These are phyloP conservation scores for Turritopsis dohrnii DNA, from an alignment of 30 jellyfish, hydroid and myxozoan species.

Conservation along the genomic window DNA sequence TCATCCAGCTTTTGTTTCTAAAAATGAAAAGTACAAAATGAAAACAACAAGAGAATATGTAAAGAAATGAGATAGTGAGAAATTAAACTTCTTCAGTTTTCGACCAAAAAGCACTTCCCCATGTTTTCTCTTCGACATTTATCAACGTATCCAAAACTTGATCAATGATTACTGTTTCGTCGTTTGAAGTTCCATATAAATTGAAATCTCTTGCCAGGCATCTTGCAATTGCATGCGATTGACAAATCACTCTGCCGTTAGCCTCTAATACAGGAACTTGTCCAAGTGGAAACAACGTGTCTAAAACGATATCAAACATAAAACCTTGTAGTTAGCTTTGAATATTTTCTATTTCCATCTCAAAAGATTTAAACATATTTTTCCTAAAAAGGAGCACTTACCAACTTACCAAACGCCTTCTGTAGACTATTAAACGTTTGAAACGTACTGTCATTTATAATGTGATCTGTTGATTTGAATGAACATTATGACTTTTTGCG, in stretches of 20 bases:
- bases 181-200: constrained; percentile 24
- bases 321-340: no score
- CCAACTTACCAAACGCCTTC: no score
- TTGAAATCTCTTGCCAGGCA: constrained; percentile 51
- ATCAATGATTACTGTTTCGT: constrained; percentile 29
- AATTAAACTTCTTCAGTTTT: constrained; percentile 8
- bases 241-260: constrained; percentile 42
- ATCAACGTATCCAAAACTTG: constrained; percentile 7
- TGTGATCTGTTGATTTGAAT: no score
- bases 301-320: no score
- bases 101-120: neutral
- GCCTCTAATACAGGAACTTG: constrained; percentile 47
- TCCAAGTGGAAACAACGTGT: no score
- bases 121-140: neutral
- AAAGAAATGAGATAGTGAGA: no score
- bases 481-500: no score
- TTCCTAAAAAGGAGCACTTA: no score
- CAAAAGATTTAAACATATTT: no score
- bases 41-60: neutral
- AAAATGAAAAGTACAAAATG: neutral
- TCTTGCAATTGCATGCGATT: constrained; percentile 37
- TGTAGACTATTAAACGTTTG: no score
- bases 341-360: no score
- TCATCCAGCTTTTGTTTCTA: neutral
- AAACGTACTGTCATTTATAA: no score